Conservation (phyloP, 2,797 vertebrate genomes). For the Urosaurus nigricauda region DNA sequence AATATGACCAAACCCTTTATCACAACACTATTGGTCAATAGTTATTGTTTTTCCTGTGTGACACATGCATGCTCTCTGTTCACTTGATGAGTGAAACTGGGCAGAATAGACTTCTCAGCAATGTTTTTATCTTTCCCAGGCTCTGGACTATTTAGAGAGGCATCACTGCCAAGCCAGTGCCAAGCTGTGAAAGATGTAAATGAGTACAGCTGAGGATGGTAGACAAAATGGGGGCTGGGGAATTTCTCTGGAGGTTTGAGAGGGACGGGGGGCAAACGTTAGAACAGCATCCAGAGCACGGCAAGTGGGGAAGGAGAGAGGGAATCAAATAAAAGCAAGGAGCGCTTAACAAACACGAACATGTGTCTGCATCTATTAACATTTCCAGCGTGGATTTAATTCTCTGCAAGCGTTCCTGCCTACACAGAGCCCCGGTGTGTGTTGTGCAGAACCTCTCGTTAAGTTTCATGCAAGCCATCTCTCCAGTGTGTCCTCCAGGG, state of each 20-base stretch:
- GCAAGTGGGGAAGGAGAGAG: conserved; percentile 44
- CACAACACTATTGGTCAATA: too few species aligned
- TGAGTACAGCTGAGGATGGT: conserved; percentile 13
- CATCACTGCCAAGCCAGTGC: neutral
- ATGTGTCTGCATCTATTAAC: conserved; percentile 86
- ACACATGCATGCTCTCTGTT: neutral
- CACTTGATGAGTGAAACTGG: neutral
- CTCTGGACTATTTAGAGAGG: neutral
- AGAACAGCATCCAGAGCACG: conserved; percentile 59
- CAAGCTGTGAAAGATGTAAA: neutral
- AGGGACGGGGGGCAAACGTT: conserved; percentile 43
- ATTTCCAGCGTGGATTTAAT: conserved; percentile 81
- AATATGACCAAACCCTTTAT: too few species aligned
- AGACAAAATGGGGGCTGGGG: conserved; percentile 1
- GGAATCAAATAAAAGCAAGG: conserved; percentile 73
- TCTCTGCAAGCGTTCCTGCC: conserved; percentile 71
- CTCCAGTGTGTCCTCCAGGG: conserved; percentile 73
- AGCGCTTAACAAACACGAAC: conserved; percentile 78
- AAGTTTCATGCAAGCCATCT: conserved; percentile 72
- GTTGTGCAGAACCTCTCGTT: conserved; percentile 77
- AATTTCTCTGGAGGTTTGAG: conserved; percentile 59
- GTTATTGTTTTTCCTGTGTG: too few species aligned
- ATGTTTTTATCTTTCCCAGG: neutral
- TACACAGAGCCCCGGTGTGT: conserved; percentile 66
- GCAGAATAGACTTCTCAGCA: neutral